phyloP scores from a whole-genome alignment of 2,888 invertebrate species.

The Tetragnatha montana region DNA sequence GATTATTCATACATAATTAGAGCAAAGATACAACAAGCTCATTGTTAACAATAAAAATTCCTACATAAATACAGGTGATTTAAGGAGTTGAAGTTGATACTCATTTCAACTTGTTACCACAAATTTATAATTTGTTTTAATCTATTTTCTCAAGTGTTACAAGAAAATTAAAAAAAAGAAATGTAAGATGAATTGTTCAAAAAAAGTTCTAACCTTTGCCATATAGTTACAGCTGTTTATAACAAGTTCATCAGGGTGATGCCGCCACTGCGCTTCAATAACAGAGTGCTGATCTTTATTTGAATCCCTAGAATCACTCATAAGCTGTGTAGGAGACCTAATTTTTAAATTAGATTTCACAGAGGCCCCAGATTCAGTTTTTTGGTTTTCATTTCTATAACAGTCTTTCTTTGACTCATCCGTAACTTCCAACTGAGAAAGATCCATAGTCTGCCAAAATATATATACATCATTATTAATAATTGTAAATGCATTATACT shows the following conservation, averaged over 20 bases:
- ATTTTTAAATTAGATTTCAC: slow-evolving; percentile 79
- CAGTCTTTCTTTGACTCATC: slow-evolving; percentile 34
- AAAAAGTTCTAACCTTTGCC: slow-evolving; percentile 82
- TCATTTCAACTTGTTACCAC: too few species aligned
- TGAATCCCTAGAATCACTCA: slow-evolving; percentile 80
- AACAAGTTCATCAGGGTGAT: slow-evolving; percentile 90
- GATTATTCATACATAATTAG: too few species aligned
- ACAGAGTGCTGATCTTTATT: slow-evolving; percentile 75
- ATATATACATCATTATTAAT: background rate
- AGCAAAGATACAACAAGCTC: too few species aligned
- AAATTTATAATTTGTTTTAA: background rate
- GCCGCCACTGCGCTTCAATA: slow-evolving; percentile 90
- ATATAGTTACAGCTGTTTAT: slow-evolving; percentile 82
- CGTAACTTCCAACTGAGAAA: slow-evolving; percentile 60
- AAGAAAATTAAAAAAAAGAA: background rate
- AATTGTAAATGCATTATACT: background rate
- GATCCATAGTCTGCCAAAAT: slow-evolving; percentile 51
- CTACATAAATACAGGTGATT: too few species aligned
- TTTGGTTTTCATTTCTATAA: slow-evolving; percentile 22
- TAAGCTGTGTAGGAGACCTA: slow-evolving; percentile 87
- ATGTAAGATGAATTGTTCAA: background rate
- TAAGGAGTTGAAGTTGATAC: too few species aligned
- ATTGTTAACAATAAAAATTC: too few species aligned
- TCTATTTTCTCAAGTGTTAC: background rate
- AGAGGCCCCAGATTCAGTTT: slow-evolving; percentile 19